Evolutionary conservation across 2,888 invertebrate species (phyloP).

Genomic region (Dolomedes plantarius): DNA sequence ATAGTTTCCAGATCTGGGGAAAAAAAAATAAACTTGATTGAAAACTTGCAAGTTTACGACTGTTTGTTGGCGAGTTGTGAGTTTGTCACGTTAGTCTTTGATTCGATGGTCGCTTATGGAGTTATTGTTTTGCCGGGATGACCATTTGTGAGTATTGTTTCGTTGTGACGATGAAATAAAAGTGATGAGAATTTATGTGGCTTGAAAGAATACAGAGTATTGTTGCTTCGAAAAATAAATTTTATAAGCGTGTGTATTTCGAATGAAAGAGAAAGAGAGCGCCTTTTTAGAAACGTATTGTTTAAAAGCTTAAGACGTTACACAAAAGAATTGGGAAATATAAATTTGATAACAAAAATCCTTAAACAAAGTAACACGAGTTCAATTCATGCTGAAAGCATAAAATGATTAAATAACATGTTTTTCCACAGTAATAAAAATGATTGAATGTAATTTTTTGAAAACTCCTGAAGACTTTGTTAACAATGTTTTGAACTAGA

Average conservation of each 20-base stretch:
- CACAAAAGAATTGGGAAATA: background rate
- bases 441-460: no score
- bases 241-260: background rate
- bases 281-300: background rate
- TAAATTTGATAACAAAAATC: no score
- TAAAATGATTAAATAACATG: no score
- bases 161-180: background rate
- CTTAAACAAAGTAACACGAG: no score
- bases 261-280: no score
- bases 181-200: background rate
- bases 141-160: background rate
- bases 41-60: slow-evolving; percentile 64
- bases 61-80: slow-evolving; percentile 58
- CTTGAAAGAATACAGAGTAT: background rate
- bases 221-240: background rate
- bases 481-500: no score
- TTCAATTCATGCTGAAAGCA: no score
- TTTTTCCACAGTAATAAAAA: no score
- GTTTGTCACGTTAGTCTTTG: slow-evolving; percentile 61
- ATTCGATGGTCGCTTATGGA: slow-evolving; percentile 54
- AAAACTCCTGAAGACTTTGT: no score
- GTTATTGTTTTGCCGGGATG: slow-evolving; percentile 32
- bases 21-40: slow-evolving; percentile 59
- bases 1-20: slow-evolving; percentile 33
- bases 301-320: background rate